A percentile compares a stretch with the other conserved stretches of the same genome.
Evolutionary conservation across 2,888 invertebrate species (phyloP).

Genomic region (Anthrax anthrax): DNA sequence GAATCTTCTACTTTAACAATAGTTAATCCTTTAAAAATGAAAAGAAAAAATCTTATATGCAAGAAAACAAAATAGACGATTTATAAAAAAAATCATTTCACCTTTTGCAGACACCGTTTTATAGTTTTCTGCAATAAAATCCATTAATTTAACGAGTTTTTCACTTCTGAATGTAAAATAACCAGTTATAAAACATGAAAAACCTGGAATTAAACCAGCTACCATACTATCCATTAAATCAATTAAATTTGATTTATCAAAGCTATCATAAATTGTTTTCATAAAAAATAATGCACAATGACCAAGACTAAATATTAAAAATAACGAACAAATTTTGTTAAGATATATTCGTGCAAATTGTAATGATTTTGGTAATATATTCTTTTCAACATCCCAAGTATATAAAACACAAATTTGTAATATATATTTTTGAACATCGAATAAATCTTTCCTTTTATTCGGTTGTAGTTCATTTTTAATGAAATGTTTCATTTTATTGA

Average conservation of each 20-base stretch:
- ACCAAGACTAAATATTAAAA: too few relatives aligned
- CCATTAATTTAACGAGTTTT: slow-evolving; percentile 27
- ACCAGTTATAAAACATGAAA: slow-evolving; percentile 3
- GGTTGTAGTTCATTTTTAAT: too few relatives aligned
- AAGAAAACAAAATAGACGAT: too few relatives aligned
- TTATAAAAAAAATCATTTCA: not conserved
- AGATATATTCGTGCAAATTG: too few relatives aligned
- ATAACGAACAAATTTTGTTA: too few relatives aligned
- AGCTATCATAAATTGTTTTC: slow-evolving; percentile 2
- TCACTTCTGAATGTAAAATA: slow-evolving; percentile 29
- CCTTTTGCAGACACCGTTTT: slow-evolving; percentile 34
- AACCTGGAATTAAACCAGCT: slow-evolving; percentile 7
- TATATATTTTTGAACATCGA: too few relatives aligned
- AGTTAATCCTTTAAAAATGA: slow-evolving; percentile 7
- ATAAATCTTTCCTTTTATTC: too few relatives aligned
- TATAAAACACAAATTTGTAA: too few relatives aligned
- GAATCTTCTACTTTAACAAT: slow-evolving; percentile 7
- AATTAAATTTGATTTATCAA: slow-evolving; percentile 7
- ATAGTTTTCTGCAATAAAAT: slow-evolving; percentile 32
- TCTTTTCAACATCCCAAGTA: too few relatives aligned
- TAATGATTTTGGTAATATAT: too few relatives aligned
- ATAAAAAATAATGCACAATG: slow-evolving; percentile 5
- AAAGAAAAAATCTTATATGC: not conserved
- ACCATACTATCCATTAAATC: slow-evolving; percentile 6
- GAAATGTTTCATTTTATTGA: too few relatives aligned